Base-by-base conservation (phyloP, 2,113 vertebrate genomes). In the Rostratula benghalensis region DNA sequence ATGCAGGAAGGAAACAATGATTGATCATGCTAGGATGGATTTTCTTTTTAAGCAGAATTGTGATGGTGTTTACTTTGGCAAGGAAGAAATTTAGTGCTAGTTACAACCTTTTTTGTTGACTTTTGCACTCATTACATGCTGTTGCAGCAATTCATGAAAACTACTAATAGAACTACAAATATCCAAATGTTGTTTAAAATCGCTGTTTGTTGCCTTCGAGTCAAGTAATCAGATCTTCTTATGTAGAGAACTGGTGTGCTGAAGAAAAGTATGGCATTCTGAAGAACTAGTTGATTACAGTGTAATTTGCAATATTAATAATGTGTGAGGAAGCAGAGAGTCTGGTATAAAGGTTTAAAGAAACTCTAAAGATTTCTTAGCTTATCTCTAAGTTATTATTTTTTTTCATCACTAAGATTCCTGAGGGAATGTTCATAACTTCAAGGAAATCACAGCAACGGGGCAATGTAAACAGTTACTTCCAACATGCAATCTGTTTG, bases 21-120 rank as follows among this genome's bases (percentile, higher is more conserved):
- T 53, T 94, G 79, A 73, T 89, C 57, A 30, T 35, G 48, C 80
- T 56, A 94, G 80, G 57, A 75, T 76, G 56, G 69, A 46, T 89
- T 92, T 94, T 59, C 89, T 94, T 89, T 95, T 87, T 80, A 54
- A 86, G 92, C 33, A 70, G 35, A 83, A 60, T 75, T 7, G 3
- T 25, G 39, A 48, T 48, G 63, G 53, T 92, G 70, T 96, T 97
- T 98, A 85, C 87, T 87, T 90, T 96, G 84, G 48, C 71, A 94
- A 69, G 59, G 85, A 96, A 65, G 39, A 95, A 89, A 93, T 84
- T 91, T 93, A 89, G 73, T 87, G 33, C 67, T 86, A 54, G 73
- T 91, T 93, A 91, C 92, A 93, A 22, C 46, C 19, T 67, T 96
- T 87, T 93, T 79, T 96, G 90, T 97, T 97, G 94, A 96, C 87